Base-by-base conservation (phyloP, 2,888 invertebrate species). In the Eilema sororculum region DNA sequence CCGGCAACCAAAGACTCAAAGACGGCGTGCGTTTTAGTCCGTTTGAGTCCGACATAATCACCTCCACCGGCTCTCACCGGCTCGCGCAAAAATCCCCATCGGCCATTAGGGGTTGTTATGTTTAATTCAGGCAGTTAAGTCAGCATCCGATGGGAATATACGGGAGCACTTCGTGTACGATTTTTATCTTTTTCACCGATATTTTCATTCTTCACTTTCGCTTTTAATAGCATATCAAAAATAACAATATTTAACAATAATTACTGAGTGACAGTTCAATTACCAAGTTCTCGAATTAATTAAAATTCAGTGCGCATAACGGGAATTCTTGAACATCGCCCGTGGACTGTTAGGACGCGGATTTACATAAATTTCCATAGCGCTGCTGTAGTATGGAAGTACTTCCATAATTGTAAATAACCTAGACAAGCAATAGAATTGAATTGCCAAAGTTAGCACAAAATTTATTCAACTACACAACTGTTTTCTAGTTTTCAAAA, bases 291-390 rank as follows among this genome's bases (percentile, higher is more conserved):
- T 64, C 20, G 8, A 68, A 41, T 64, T 58, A 68, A 68, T 68
- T 64, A 64, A 59, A 64, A 68, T 68, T 68, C 68, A 68, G 59
- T 64, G 46, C 59, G 65, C 56, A 41, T 66, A 57, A 66, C 59
- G 57, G 63, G 56, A 59, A 70, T 52, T 75, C 60, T 65, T 63
- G 28, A 71, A 73, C 64, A 30, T 57, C 37, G 57, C 30, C 68
- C 46, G 63, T 33, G 57, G 65, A 63, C 60, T 22, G 64, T 71
- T 75, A 30, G 68, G 57, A 65, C 59, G 20, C 4, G 52, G 65
- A 73, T 80, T 79, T 69, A 61, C 81, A 78, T 79, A 79, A 72
- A 79, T 80, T 72, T 73, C 57, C 78, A 79, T 79, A 76, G 73
- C 71, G 73, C 71, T 72, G 68, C 33, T 75, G 69, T 72, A 70